Evolutionary conservation across 2,888 invertebrate genomes (phyloP).

Genomic region (Nysson spinosus): DNA sequence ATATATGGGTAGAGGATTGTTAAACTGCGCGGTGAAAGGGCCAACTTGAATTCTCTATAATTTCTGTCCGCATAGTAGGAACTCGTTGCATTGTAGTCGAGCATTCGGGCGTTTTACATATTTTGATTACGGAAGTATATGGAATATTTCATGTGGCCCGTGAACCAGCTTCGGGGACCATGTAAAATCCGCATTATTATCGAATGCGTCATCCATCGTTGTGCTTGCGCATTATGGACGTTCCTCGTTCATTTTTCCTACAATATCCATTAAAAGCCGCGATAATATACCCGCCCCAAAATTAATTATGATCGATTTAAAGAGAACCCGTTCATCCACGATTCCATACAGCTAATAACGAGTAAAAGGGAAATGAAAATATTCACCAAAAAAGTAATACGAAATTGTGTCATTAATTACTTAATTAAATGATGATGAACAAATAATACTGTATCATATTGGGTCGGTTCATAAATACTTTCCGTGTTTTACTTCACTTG

Average conservation of each 20-base stretch:
- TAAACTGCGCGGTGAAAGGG: conserved; percentile 35
- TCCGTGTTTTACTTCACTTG: too few species aligned
- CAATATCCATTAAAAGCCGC: neutral
- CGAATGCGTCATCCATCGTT: conserved; percentile 9
- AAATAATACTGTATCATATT: too few species aligned
- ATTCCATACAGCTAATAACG: neutral
- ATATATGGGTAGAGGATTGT: conserved; percentile 32
- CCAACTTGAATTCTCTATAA: conserved; percentile 43
- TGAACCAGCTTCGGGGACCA: conserved; percentile 2
- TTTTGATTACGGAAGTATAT: conserved; percentile 47
- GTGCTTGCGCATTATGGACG: conserved; percentile 9
- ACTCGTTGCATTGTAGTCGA: conserved; percentile 47
- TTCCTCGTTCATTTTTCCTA: conserved; percentile 1
- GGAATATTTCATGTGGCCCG: conserved; percentile 13
- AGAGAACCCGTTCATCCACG: neutral
- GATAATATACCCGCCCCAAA: neutral
- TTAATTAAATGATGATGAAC: too few species aligned
- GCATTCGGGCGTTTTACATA: conserved; percentile 51
- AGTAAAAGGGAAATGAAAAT: too few species aligned
- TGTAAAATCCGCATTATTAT: conserved; percentile 43
- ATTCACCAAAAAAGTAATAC: too few species aligned
- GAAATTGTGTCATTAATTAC: too few species aligned
- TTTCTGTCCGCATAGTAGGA: conserved; percentile 19
- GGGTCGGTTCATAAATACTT: too few species aligned
- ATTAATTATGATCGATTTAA: neutral